phyloP scores from a whole-genome alignment of 2,797 vertebrate species.

The Protosalanx chinensis region DNA sequence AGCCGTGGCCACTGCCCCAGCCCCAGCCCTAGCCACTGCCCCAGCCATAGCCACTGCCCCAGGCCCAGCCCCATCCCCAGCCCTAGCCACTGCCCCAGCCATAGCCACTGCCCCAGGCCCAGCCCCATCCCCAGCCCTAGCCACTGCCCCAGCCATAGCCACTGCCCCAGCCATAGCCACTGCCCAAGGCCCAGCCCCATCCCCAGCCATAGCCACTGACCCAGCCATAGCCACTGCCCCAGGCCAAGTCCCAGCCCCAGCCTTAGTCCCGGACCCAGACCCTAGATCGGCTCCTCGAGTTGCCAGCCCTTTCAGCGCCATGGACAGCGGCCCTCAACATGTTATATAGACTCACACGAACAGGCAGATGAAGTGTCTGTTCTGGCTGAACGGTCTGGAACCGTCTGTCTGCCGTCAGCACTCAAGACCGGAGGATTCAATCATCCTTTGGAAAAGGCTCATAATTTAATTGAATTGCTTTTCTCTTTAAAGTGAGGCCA shows the following conservation, averaged over 20 bases:
- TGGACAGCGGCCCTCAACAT: conserved; percentile 39
- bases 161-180: conserved; percentile 7
- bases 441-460: not conserved
- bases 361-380: not conserved
- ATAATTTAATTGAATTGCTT: conserved; percentile 28
- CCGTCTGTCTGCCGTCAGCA: conserved; percentile 7
- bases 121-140: no score
- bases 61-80: not conserved
- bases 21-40: not conserved
- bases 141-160: not conserved
- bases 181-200: conserved; percentile 2
- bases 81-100: no score
- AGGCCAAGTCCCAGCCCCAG: not conserved
- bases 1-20: not conserved
- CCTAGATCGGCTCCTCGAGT: conserved; percentile 27
- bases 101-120: not conserved
- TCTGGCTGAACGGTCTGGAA: no score
- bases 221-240: no score
- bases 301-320: conserved; percentile 51
- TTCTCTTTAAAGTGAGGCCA: not conserved
- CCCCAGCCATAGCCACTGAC: conserved; percentile 17
- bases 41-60: not conserved
- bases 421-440: not conserved
- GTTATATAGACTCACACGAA: not conserved
- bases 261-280: not conserved